Evolutionary conservation across 2,797 vertebrate species (phyloP), one percentile per base, ranked within the genome.

Genomic region (Propithecus deckenii): DNA sequence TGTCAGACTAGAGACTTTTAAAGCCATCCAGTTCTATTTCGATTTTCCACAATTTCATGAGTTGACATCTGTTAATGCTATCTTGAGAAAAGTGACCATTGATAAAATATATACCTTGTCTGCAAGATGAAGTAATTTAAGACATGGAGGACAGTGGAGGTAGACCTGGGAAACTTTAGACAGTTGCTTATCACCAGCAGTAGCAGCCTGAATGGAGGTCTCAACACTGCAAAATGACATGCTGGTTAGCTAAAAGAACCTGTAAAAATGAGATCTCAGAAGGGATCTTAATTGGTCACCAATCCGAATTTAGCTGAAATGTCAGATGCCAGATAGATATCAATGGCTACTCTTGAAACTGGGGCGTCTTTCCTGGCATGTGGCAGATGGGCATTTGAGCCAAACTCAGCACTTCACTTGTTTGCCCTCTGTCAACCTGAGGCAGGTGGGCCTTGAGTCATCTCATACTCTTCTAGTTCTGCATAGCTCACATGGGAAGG

Each of bases 341-440:
- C 87, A 50, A 0, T 63, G 89, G 90, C 87, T 91, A n/a, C 52
- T 52, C 28, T 43, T 57, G 92, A 79, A 72, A 11, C 55, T n/a
- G 18, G 0, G 0, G 23, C 35, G 67, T 74, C 55, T 92, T 81
- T 84, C 52, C 75, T 72, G 69, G 83, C 46, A 59, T 25, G 23
- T 0, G 28, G 61, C 52, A 74, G 85, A 41, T 48, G 59, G 76
- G 59, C 14, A 14, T 92, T 72, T 7, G 41, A 76, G 57, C 48
- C 59, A 41, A 22, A 57, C 61, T 69, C 71, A 87, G 91, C 71
- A 80, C 76, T 74, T 87, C 71, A 50, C 67, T 89, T 41, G 52
- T 57, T 94, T 94, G 52, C 52, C 80, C 95, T 95, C 88, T 59
- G n/a, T 97, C 90, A 93, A 5, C 65, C 32, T 0, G 7, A 63